Evolutionary conservation across 2,888 invertebrate species (phyloP).

Genomic region (Eurytoma californica): DNA sequence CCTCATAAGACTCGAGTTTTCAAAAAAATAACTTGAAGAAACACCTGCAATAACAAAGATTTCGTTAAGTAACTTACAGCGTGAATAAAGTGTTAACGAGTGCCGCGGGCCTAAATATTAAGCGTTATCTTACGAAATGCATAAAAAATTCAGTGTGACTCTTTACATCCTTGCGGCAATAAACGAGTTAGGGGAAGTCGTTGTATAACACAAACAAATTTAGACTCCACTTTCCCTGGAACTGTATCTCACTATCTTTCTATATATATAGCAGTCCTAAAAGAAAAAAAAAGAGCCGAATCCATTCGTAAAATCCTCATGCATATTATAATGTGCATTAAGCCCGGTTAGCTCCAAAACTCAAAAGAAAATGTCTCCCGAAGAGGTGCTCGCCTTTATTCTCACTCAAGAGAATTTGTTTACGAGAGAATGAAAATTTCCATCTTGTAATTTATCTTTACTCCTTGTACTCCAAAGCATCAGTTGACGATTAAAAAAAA

Average conservation of each 20-base stretch:
- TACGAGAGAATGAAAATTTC: background rate
- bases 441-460: background rate
- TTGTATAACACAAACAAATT: conserved; percentile 52
- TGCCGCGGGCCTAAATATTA: no score
- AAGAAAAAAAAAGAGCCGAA: conserved; percentile 14
- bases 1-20: no score
- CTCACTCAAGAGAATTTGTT: background rate
- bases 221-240: conserved; percentile 49
- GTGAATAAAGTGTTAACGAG: no score
- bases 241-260: conserved; percentile 34
- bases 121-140: no score
- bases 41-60: no score
- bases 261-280: conserved; percentile 25
- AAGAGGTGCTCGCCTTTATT: background rate
- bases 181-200: conserved; percentile 21
- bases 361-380: conserved; percentile 15
- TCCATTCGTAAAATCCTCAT: conserved; percentile 34
- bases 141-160: background rate
- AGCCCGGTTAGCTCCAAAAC: background rate
- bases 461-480: background rate
- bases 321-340: conserved; percentile 32
- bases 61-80: no score
- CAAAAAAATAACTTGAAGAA: no score
- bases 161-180: conserved; percentile 25
- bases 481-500: no score